Conservation (phyloP, 1,140 invertebrate genomes). For the Hyles euphorbiae region DNA sequence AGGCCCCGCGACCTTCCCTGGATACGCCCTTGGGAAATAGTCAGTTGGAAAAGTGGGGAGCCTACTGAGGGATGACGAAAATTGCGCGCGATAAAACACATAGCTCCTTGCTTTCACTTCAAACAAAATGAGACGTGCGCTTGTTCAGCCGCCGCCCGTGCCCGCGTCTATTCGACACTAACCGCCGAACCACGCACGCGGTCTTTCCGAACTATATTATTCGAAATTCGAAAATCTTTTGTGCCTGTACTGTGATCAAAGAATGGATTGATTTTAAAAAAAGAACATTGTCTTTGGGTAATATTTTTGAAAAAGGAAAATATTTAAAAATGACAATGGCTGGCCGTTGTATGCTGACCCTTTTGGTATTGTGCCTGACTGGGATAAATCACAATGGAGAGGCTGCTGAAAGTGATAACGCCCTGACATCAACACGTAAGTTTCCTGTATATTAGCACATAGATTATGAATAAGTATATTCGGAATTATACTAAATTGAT, state of each 20-base stretch:
- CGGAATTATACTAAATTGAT: background rate
- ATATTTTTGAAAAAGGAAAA: conserved; percentile 9
- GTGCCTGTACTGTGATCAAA: conserved; percentile 15
- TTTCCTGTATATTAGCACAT: conserved; percentile 14
- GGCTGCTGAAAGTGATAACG: conserved; percentile 50
- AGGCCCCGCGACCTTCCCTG: background rate
- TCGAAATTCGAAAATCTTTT: conserved; percentile 2
- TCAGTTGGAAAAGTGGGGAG: conserved; percentile 38
- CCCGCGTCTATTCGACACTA: conserved; percentile 41
- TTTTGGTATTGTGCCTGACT: conserved; percentile 47
- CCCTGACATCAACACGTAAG: conserved; percentile 45
- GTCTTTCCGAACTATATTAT: background rate
- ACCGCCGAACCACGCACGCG: conserved; percentile 48
- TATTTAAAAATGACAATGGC: conserved; percentile 41
- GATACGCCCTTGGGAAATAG: conserved; percentile 35
- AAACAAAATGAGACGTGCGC: conserved; percentile 57
- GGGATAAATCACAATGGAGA: conserved; percentile 47
- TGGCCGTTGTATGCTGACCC: conserved; percentile 35
- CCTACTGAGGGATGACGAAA: conserved; percentile 62
- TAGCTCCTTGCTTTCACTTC: conserved; percentile 66
- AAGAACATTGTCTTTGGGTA: background rate
- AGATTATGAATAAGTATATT: background rate
- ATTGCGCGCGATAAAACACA: conserved; percentile 64
- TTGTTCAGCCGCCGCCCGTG: conserved; percentile 38
- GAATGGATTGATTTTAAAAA: conserved; percentile 20